phyloP scores from a whole-genome alignment of 2,797 vertebrate species.

The Ctenosaura bakeri region DNA sequence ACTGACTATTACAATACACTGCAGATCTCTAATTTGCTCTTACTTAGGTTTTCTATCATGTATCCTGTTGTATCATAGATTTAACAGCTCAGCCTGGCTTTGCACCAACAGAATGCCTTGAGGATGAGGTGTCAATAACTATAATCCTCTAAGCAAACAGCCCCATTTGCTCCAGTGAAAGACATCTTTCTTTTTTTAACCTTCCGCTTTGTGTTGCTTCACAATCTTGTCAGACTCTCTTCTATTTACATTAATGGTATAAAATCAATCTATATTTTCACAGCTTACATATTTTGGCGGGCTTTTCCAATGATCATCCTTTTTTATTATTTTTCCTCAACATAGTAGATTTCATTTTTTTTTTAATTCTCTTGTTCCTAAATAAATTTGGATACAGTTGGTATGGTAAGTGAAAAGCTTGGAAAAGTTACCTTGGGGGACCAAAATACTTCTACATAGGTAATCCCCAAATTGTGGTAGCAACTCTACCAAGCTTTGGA shows the following conservation, averaged over 20 bases:
- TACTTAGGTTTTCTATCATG: slow-evolving; percentile 6
- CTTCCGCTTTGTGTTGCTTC: slow-evolving; percentile 35
- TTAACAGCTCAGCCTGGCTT: slow-evolving; percentile 48
- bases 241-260: slow-evolving; percentile 1
- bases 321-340: neutral
- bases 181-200: slow-evolving; percentile 33
- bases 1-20: slow-evolving; percentile 28
- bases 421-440: too few relatives aligned
- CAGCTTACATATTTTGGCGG: slow-evolving; percentile 33
- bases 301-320: slow-evolving; percentile 31
- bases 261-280: neutral
- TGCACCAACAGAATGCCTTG: slow-evolving; percentile 41
- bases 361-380: neutral
- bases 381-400: slow-evolving; percentile 48
- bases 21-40: slow-evolving; percentile 48
- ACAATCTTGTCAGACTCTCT: neutral
- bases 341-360: neutral
- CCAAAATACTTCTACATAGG: too few relatives aligned
- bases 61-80: slow-evolving; percentile 2
- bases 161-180: neutral
- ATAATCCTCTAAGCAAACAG: slow-evolving; percentile 26
- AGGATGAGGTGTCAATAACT: slow-evolving; percentile 49
- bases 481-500: too few relatives aligned
- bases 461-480: too few relatives aligned
- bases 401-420: neutral